These are phyloP conservation scores for Iselma pallidipennis DNA, from an alignment of 2,888 invertebrate species.

Conservation along the genomic window DNA sequence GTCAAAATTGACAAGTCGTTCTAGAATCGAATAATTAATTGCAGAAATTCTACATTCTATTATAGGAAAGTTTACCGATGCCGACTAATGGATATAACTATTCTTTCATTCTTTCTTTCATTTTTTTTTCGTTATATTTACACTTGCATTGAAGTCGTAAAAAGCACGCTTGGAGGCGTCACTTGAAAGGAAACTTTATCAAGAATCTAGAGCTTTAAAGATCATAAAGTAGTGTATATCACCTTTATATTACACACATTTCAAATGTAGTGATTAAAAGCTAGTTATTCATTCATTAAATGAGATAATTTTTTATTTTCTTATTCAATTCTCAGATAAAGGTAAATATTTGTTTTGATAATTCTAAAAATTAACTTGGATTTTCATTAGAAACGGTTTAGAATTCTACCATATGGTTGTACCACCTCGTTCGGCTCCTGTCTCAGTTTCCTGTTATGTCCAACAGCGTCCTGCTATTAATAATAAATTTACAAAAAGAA, in stretches of 20 bases:
- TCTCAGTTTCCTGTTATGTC: not conserved
- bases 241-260: no score
- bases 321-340: no score
- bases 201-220: no score
- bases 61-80: not conserved
- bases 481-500: not conserved
- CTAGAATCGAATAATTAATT: conserved; percentile 25
- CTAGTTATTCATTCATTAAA: no score
- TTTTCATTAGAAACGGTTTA: no score
- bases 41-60: not conserved
- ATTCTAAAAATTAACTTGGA: no score
- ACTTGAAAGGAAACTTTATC: no score
- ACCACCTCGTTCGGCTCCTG: not conserved
- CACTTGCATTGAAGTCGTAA: not conserved
- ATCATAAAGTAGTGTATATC: no score
- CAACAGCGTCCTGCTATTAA: not conserved
- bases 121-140: not conserved
- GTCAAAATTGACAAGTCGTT: conserved; percentile 24
- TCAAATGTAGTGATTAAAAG: no score
- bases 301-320: no score
- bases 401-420: not conserved
- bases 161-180: not conserved
- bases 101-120: not conserved
- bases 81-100: not conserved
- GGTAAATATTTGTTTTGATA: no score